phyloP scores from a whole-genome alignment of 1,140 invertebrate genomes.

The Apis dorsata region DNA sequence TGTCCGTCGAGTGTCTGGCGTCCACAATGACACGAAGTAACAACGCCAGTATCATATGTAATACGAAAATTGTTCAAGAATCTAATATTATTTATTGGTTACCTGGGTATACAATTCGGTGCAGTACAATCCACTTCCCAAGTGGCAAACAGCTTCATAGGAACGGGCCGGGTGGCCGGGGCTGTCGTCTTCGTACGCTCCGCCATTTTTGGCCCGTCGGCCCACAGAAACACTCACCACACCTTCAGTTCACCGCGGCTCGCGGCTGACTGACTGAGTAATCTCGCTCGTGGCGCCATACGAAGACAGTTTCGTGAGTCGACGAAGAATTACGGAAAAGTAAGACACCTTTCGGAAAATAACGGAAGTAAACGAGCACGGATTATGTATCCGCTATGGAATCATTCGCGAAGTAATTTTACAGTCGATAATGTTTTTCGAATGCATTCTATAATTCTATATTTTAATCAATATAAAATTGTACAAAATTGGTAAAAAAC shows the following conservation, averaged over 20 bases:
- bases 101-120: constrained; percentile 98
- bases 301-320: neutral
- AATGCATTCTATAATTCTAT: too few relatives aligned
- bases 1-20: constrained; percentile 39
- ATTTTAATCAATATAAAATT: neutral
- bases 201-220: constrained; percentile 78
- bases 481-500: neutral
- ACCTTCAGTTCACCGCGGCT: constrained; percentile 57
- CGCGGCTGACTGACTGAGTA: constrained; percentile 64
- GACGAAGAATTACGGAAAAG: constrained; percentile 4
- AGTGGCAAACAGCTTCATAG: constrained; percentile 98
- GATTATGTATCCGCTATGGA: neutral
- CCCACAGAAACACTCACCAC: constrained; percentile 55
- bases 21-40: constrained; percentile 44
- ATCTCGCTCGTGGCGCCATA: constrained; percentile 49
- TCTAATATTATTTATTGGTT: constrained; percentile 61
- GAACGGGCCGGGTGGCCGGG: constrained; percentile 88
- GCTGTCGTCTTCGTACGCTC: constrained; percentile 78
- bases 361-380: neutral
- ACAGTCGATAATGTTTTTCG: neutral
- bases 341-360: neutral
- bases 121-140: constrained; percentile 98
- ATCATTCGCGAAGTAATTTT: neutral
- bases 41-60: neutral
- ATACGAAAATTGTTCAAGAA: neutral